These are phyloP conservation scores for Oophaga pumilio DNA, from an alignment of 2,113 vertebrate species.

Conservation along the genomic window DNA sequence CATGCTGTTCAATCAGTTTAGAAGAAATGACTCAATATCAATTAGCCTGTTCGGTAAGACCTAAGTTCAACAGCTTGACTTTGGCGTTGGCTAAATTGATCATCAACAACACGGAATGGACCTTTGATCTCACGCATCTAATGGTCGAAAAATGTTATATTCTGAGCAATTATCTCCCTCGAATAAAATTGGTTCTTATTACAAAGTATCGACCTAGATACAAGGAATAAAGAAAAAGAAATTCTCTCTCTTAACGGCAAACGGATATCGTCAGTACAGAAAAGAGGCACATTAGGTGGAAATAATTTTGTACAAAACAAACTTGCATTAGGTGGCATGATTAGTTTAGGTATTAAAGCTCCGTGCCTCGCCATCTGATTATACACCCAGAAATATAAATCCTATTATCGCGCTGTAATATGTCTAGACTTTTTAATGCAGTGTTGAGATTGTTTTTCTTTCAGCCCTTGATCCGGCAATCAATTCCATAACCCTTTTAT, in stretches of 20 bases:
- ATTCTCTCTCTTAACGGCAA: not conserved
- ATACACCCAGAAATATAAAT: constrained; percentile 55
- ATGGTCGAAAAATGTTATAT: not conserved
- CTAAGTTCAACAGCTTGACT: not conserved
- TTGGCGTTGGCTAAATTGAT: not conserved
- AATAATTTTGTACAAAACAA: constrained; percentile 43
- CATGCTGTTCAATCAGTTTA: not conserved
- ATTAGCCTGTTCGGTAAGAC: not conserved
- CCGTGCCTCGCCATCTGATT: constrained; percentile 49
- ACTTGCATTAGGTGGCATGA: constrained; percentile 49
- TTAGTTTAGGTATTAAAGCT: constrained; percentile 52
- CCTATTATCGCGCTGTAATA: constrained; percentile 56
- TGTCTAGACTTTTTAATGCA: constrained; percentile 58
- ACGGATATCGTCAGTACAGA: not conserved
- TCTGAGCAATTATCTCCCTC: constrained; percentile 4
- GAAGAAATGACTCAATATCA: not conserved
- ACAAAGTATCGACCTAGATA: constrained; percentile 25
- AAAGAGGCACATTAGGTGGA: not conserved
- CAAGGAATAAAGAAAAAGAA: not conserved
- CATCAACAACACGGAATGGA: not conserved
- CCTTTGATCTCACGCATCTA: not conserved
- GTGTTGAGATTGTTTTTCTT: constrained; percentile 57
- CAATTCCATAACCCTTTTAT: constrained; percentile 55
- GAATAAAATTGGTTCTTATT: not conserved
- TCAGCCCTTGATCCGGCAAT: constrained; percentile 56